A percentile compares a stretch with the other conserved stretches of the same genome.
These are phyloP conservation scores for Tragelaphus buxtoni DNA, from an alignment of 2,113 vertebrate species.

Conservation along the genomic window DNA sequence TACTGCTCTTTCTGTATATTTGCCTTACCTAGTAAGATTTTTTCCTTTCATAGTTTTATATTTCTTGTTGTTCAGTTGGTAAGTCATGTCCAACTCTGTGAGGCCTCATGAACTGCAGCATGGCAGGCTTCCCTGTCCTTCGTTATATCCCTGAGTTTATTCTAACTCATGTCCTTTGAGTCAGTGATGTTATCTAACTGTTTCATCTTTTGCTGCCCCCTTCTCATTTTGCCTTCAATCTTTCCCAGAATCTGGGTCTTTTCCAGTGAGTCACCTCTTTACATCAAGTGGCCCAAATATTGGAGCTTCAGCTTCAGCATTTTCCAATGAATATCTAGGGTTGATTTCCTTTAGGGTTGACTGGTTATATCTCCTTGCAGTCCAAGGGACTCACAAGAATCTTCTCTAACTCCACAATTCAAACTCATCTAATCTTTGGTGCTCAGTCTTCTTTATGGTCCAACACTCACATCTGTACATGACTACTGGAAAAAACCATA, in stretches of 20 bases:
- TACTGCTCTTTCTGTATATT: too few relatives aligned
- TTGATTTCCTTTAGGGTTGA: not conserved
- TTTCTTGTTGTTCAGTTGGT: not conserved
- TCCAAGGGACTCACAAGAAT: not conserved
- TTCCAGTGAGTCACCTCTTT: not conserved
- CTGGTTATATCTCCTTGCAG: not conserved
- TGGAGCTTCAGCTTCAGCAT: not conserved
- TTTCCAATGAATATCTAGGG: not conserved
- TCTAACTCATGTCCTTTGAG: not conserved
- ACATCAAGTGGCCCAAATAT: not conserved
- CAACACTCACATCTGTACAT: not conserved
- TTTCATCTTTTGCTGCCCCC: not conserved
- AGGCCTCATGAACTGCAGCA: not conserved
- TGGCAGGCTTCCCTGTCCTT: not conserved
- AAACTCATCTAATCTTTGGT: not conserved
- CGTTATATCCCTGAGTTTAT: not conserved
- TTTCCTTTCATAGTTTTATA: not conserved
- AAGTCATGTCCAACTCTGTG: not conserved
- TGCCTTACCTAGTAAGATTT: not conserved
- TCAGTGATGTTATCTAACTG: not conserved
- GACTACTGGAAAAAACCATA: not conserved
- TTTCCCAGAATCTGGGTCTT: not conserved
- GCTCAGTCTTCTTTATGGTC: not conserved
- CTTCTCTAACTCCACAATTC: not conserved
- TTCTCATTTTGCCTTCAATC: not conserved